Percentiles rank a stretch among this genome's conserved stretches.
phyloP scores from a whole-genome alignment of 2,113 vertebrate species.

The Alligator mississippiensis region DNA sequence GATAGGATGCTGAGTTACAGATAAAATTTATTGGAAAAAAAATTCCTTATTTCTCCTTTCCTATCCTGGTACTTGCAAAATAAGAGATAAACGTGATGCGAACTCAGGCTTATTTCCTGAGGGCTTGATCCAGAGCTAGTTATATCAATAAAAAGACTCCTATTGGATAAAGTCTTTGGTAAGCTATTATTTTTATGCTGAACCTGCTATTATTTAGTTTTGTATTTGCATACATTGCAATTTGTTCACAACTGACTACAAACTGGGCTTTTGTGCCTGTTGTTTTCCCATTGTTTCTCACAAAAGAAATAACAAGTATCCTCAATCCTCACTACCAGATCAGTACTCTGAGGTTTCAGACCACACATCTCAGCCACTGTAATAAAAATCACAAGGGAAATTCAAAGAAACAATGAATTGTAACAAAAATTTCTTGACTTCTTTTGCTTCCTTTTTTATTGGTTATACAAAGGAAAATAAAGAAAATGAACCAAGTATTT shows the following conservation, averaged over 20 bases:
- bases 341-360: neutral
- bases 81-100: neutral
- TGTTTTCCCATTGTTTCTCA: neutral
- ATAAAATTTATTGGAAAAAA: slow-evolving; percentile 51
- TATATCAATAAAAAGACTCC: neutral
- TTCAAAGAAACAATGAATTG: neutral
- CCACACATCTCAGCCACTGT: neutral
- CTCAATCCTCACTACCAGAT: neutral
- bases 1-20: slow-evolving; percentile 30
- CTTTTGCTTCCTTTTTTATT: neutral
- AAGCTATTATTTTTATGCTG: neutral
- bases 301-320: neutral
- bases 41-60: neutral
- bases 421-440: neutral
- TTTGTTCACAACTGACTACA: neutral
- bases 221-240: neutral
- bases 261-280: neutral
- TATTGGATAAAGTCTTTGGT: neutral
- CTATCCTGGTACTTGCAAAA: neutral
- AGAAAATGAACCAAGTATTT: neutral
- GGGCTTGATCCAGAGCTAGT: neutral
- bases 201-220: too few species aligned
- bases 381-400: neutral
- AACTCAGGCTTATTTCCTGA: neutral
- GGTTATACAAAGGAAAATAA: neutral